Conservation (phyloP, 2,888 invertebrate species). For the Mesoligia furuncula region DNA sequence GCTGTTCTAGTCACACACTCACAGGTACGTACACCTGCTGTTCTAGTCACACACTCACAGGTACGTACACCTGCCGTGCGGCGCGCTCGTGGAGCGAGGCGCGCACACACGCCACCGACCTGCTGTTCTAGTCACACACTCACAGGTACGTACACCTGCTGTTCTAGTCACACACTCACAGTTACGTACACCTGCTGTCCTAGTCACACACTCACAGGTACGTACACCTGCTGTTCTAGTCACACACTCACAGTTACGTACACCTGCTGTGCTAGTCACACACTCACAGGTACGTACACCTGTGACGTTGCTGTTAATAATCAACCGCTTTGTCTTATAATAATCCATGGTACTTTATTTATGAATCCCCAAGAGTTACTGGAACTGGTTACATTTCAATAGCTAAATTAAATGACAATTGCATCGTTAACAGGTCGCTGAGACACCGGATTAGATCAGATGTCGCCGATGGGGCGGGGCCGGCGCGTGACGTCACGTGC, state of each 20-base stretch:
- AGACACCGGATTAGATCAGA: constrained; percentile 29
- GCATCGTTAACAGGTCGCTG: constrained; percentile 37
- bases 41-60: no score
- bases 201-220: no score
- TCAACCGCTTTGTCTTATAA: background rate
- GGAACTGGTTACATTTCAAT: background rate
- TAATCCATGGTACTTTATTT: background rate
- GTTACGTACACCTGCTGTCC: constrained; percentile 30
- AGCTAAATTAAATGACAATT: background rate
- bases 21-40: no score
- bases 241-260: background rate
- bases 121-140: no score
- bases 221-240: constrained; percentile 5
- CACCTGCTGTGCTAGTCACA: background rate
- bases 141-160: no score
- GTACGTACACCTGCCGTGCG: no score
- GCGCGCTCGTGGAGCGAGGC: no score
- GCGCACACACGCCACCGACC: no score
- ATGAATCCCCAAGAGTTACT: background rate
- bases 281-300: no score
- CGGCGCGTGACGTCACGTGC: constrained; percentile 1
- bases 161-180: constrained; percentile 70
- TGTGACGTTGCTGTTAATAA: background rate
- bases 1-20: no score
- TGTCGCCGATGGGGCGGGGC: background rate